Conservation (phyloP, 92 coral and sea anemone genomes). For the Bergia sp. region DNA sequence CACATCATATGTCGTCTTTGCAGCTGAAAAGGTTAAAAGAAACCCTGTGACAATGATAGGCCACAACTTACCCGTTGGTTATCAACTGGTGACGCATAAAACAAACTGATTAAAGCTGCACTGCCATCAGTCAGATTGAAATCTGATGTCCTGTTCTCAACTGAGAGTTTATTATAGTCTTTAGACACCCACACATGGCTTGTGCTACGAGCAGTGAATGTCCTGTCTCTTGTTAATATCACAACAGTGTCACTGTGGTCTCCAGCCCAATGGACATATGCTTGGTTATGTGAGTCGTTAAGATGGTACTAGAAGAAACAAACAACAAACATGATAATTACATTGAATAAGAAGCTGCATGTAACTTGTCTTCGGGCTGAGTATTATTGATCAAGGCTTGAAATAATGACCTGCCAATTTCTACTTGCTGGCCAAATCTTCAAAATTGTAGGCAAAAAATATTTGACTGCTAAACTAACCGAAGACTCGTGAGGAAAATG, state of each 20-base stretch:
- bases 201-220: conserved; percentile 57
- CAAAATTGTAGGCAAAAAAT: too few relatives aligned
- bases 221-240: conserved; percentile 73
- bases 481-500: too few relatives aligned
- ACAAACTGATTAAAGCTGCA: conserved; percentile 62
- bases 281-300: conserved; percentile 82
- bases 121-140: conserved; percentile 54
- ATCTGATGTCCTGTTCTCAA: conserved; percentile 60
- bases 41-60: too few relatives aligned
- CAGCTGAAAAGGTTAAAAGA: too few relatives aligned
- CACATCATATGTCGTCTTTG: too few relatives aligned
- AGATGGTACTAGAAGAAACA: conserved; percentile 67
- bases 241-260: conserved; percentile 87
- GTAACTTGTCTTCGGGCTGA: too few relatives aligned
- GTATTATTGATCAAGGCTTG: too few relatives aligned
- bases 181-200: conserved; percentile 93
- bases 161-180: conserved; percentile 68
- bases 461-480: too few relatives aligned
- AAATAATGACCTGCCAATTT: too few relatives aligned
- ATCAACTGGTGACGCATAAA: conserved; percentile 82
- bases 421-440: too few relatives aligned
- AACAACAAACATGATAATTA: not conserved
- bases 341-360: not conserved
- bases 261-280: conserved; percentile 95
- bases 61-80: conserved; percentile 71